Base-by-base conservation (phyloP, 2,113 vertebrate genomes). In the Sminthopsis crassicaudata region DNA sequence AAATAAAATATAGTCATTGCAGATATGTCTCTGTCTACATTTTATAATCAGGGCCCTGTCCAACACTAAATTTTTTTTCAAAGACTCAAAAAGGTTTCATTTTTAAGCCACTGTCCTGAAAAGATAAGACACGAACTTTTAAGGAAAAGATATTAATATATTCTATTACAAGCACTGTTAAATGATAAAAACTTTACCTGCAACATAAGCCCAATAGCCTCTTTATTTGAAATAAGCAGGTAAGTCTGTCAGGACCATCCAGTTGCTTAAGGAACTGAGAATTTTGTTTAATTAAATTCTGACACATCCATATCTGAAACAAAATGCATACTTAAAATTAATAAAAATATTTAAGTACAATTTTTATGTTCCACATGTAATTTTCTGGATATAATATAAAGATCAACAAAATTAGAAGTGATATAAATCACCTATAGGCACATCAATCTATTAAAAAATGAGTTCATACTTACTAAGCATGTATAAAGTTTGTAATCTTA, bases 181-280 rank as follows among this genome's bases (percentile, higher is more conserved):
- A 27, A 46, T 46, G 23, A 50, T 8, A 53, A 0, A 9, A 36
- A 93, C 46, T 27, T 98, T 98, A 99, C 99, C 99, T 99, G 99
- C 99, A 99, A 97, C 99, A 99, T 67, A 99, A 99, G 93, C 99
- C 99, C 98, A 99, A 98, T 94, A 99, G 97, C 97, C 99, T 99
- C 98, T 99, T 99, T 98, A 99, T 99, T 97, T 99, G 99, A 99
- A 99, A 99, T 94, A 99, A 96, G 97, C 99, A 99, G 0, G 99
- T 99, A 54, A 99, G 98, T 96, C 99, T 99, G 96, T 99, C 99
- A 54, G 99, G 98, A 90, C 99, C 99, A 42, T 98, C 98, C 97
- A 99, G 97, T 84, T 99, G 99, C 98, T 99, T 99, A 92, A 99
- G 98, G 98, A 99, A 99, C 97, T 99, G 99, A 96, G 98, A 97